These are phyloP conservation scores for Mythimna loreyi DNA, from an alignment of 2,888 invertebrate species.

Conservation along the genomic window DNA sequence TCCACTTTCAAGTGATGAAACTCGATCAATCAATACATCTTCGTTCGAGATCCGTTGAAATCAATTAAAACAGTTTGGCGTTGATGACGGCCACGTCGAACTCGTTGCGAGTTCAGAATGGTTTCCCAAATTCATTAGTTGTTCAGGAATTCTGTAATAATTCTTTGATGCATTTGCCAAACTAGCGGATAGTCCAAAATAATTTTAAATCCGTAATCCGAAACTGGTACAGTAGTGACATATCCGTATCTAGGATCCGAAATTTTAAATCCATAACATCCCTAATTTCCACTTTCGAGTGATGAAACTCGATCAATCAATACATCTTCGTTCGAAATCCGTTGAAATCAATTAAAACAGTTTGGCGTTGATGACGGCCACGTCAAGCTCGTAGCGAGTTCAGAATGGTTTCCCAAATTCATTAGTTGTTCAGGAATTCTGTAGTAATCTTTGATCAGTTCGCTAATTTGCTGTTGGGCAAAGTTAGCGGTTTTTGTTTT, in stretches of 20 bases:
- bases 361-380: conserved; percentile 43
- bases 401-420: conserved; percentile 42
- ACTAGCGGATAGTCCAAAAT: too few species aligned
- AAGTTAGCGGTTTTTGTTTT: conserved; percentile 16
- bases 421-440: conserved; percentile 42
- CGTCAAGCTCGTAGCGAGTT: conserved; percentile 19
- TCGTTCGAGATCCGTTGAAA: conserved; percentile 49
- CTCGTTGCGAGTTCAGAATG: conserved; percentile 36
- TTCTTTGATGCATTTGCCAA: conserved; percentile 36
- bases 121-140: conserved; percentile 45
- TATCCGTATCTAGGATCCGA: too few species aligned
- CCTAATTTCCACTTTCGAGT: conserved; percentile 10
- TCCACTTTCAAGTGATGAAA: conserved; percentile 34
- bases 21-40: conserved; percentile 52
- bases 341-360: conserved; percentile 61
- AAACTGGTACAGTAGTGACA: too few species aligned
- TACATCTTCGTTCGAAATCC: conserved; percentile 46
- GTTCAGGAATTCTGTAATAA: conserved; percentile 38
- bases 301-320: conserved; percentile 53
- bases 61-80: conserved; percentile 61
- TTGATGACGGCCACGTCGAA: conserved; percentile 21
- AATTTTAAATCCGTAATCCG: too few species aligned
- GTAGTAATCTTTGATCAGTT: conserved; percentile 40
- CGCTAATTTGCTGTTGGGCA: conserved; percentile 13
- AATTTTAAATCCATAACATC: too few species aligned